Percentiles rank a stretch among this genome's conserved stretches.
Evolutionary conservation across 2,797 vertebrate species (phyloP).

Genomic region (Sebastes itinus): DNA sequence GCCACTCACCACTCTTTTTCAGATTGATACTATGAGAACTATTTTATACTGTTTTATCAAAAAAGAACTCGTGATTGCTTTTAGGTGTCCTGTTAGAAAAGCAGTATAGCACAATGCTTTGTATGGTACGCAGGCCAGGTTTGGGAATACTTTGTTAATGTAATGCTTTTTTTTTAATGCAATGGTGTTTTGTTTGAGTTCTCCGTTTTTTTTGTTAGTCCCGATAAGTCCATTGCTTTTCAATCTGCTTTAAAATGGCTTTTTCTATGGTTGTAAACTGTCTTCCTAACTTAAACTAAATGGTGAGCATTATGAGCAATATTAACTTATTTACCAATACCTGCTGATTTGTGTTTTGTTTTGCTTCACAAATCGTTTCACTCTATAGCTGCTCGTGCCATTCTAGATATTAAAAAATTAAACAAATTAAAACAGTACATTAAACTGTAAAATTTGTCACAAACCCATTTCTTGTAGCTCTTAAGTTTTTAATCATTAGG

Average conservation of each 20-base stretch:
- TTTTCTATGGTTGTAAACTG: slow-evolving; percentile 61
- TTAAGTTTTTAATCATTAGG: slow-evolving; percentile 30
- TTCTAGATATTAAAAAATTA: slow-evolving; percentile 8
- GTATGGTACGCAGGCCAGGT: slow-evolving; percentile 47
- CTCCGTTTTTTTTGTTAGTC: slow-evolving; percentile 17
- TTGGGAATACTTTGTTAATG: slow-evolving; percentile 32
- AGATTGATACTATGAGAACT: slow-evolving; percentile 64
- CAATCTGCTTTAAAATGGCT: slow-evolving; percentile 44
- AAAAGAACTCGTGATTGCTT: slow-evolving; percentile 53
- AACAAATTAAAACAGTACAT: slow-evolving; percentile 13
- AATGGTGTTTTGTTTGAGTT: slow-evolving; percentile 26
- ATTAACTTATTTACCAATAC: slow-evolving; percentile 66
- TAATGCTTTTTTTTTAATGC: slow-evolving; percentile 30
- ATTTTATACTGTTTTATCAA: slow-evolving; percentile 83
- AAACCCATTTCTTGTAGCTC: slow-evolving; percentile 34
- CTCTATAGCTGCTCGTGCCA: slow-evolving; percentile 39
- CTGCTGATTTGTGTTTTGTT: slow-evolving; percentile 55
- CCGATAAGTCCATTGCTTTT: slow-evolving; percentile 50
- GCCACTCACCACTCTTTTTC: slow-evolving; percentile 84
- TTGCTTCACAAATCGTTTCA: slow-evolving; percentile 49
- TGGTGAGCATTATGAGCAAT: slow-evolving; percentile 70
- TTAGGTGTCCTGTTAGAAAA: slow-evolving; percentile 55
- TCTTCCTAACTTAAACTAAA: slow-evolving; percentile 70
- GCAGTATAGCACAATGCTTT: slow-evolving; percentile 70
- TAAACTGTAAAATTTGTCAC: slow-evolving; percentile 39